These are phyloP conservation scores for Xiphorhynchus elegans DNA, from an alignment of 2,113 vertebrate genomes.

Conservation along the genomic window DNA sequence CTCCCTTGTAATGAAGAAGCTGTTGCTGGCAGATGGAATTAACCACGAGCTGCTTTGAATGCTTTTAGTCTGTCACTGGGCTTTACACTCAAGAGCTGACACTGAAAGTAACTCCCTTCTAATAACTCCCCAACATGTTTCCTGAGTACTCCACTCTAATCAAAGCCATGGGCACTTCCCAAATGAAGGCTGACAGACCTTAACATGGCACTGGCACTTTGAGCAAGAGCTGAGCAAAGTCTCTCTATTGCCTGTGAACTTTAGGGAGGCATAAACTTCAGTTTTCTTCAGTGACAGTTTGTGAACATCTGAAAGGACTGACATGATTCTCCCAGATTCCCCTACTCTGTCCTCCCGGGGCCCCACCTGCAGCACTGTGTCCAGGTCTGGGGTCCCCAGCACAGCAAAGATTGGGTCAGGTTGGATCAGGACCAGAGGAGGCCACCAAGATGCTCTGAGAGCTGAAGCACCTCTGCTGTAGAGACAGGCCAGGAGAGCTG, in stretches of 20 bases:
- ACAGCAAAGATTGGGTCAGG: rapidly evolving
- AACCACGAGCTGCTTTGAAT: slow-evolving; percentile 71
- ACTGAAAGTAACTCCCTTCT: slow-evolving; percentile 74
- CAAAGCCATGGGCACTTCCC: not conserved
- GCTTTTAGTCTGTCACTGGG: slow-evolving; percentile 75
- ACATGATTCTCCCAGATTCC: too few species aligned
- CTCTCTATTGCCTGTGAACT: not conserved
- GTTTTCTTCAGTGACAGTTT: not conserved
- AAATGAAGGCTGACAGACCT: not conserved
- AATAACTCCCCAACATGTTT: slow-evolving; percentile 56
- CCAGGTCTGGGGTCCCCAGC: not conserved
- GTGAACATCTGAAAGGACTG: not conserved
- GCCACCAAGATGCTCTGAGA: not conserved
- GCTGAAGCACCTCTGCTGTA: not conserved
- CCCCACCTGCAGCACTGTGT: not conserved
- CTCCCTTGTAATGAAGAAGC: slow-evolving; percentile 47
- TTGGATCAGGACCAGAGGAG: not conserved
- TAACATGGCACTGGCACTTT: not conserved
- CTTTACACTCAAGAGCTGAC: slow-evolving; percentile 72
- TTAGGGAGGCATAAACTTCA: not conserved
- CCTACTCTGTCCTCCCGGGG: not conserved
- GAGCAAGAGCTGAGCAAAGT: not conserved
- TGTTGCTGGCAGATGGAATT: slow-evolving; percentile 76
- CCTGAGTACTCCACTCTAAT: not conserved
- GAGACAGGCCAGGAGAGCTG: not conserved